Conservation (phyloP, 2,888 invertebrate genomes). For the Tortricodes alternella region DNA sequence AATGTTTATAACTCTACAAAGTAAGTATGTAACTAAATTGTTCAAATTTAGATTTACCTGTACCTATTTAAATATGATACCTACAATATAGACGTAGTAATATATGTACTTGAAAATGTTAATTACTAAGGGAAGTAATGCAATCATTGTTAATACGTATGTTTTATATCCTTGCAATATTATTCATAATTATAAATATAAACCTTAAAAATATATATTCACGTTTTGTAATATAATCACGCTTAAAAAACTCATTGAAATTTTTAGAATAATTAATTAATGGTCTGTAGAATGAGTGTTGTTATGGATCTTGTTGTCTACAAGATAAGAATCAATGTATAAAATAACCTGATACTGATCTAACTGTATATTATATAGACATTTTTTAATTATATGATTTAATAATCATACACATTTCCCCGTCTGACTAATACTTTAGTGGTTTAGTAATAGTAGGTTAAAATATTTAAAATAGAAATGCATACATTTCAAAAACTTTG, state of each 20-base stretch:
- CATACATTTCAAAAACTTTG: too few species aligned
- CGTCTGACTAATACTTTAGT: not conserved
- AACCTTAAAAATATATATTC: too few species aligned
- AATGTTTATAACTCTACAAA: constrained; percentile 66
- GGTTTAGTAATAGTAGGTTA: not conserved
- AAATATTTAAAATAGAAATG: too few species aligned
- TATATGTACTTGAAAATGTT: constrained; percentile 50
- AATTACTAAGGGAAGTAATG: constrained; percentile 66
- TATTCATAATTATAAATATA: not conserved
- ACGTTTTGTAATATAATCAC: too few species aligned
- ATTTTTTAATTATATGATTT: not conserved
- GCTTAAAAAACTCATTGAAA: constrained; percentile 3
- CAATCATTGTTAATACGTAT: constrained; percentile 46
- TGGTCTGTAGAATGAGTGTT: not conserved
- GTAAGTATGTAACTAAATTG: constrained; percentile 63
- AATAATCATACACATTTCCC: constrained; percentile 15
- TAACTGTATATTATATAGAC: not conserved
- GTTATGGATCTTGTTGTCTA: constrained; percentile 2
- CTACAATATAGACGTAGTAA: constrained; percentile 47
- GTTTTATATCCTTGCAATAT: not conserved
- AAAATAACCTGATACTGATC: constrained; percentile 4
- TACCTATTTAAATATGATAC: constrained; percentile 61
- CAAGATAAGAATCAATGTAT: not conserved
- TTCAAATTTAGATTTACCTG: constrained; percentile 58
- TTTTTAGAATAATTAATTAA: not conserved